Base-by-base conservation (phyloP, 2,888 invertebrate species). In the Siphonodentalium dalli region DNA sequence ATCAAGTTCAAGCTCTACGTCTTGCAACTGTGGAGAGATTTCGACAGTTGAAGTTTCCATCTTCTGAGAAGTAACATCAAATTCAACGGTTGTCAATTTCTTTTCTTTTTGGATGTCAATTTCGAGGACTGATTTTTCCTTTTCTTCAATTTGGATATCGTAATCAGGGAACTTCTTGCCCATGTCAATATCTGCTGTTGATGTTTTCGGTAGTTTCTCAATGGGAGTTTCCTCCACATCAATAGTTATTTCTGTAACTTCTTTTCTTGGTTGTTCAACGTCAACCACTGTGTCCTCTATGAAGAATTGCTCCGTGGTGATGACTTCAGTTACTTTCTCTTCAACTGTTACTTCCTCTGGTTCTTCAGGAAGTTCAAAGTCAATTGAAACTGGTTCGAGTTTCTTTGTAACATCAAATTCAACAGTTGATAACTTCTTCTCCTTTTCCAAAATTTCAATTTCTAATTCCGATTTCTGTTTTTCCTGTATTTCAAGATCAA, bases 401-500 rank as follows among this genome's bases (percentile, higher is more conserved):
- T 37, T 18, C 21, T 23, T 20, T 23, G 44, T 18, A 44, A 53
- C 45, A 41, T 38, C 43, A 45, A 38, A 46, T 35, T 47, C 43
- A 37, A 47, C 20, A 13, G 51, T 38, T 31, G 29, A 15, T 26
- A 27, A 40, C 28, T 44, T 31, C 27, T 43, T 21, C 26, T 43
- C 51, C 18, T 53, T 45, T 33, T 43, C 26, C 21, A 43, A 23
- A 18, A n/a, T 23, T 26, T 52, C 52, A 20, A 15, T 31, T 33
- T 15, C 34, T 13, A 29, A 11, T n/a, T 21, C 41, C 20, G 26
- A 18, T 18, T 40, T 34, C 29, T n/a, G 11, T 7, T 9, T 15
- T n/a, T 26, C 24, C 20, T 34, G 11, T n/a, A 13, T 35, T 45
- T 38, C 38, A 27, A 28, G 11, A 15, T 37, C 23, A 38, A 23